These are phyloP conservation scores for Spea hammondii DNA, from an alignment of 2,797 vertebrate genomes.

Conservation along the genomic window DNA sequence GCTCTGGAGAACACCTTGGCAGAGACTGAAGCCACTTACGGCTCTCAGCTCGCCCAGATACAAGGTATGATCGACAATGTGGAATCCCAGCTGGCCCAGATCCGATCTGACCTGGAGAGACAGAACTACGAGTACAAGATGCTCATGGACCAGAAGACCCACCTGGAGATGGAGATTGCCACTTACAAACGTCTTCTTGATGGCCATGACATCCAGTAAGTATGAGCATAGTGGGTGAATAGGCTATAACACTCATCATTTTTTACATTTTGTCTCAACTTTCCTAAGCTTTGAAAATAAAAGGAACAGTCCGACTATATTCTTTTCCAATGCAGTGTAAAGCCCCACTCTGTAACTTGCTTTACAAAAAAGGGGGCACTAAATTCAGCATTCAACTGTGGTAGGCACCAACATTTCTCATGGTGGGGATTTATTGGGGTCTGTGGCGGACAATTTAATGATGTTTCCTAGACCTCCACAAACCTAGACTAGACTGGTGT, in stretches of 20 bases:
- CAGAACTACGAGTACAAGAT: conserved; percentile 73
- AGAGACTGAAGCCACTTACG: conserved; percentile 24
- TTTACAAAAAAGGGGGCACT: too few relatives aligned
- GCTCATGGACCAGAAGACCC: conserved; percentile 74
- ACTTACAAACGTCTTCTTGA: conserved; percentile 77
- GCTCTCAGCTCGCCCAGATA: conserved; percentile 58
- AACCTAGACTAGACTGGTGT: too few relatives aligned
- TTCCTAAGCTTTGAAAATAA: not conserved
- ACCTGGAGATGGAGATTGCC: conserved; percentile 76
- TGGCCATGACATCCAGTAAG: conserved; percentile 67
- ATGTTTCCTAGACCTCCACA: too few relatives aligned
- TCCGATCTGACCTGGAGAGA: conserved; percentile 65
- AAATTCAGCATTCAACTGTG: too few relatives aligned
- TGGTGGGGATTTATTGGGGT: too few relatives aligned
- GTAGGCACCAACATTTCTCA: too few relatives aligned
- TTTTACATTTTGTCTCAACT: not conserved
- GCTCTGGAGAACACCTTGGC: conserved; percentile 19
- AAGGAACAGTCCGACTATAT: not conserved
- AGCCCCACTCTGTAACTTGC: too few relatives aligned
- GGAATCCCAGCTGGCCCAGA: conserved; percentile 66
- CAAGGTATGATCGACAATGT: conserved; percentile 64
- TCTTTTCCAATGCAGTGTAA: too few relatives aligned
- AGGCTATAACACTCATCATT: too few relatives aligned
- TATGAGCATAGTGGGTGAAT: not conserved
- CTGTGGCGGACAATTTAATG: too few relatives aligned